phyloP scores from a whole-genome alignment of 2,113 vertebrate genomes.

The Anarhynchus alexandrinus region DNA sequence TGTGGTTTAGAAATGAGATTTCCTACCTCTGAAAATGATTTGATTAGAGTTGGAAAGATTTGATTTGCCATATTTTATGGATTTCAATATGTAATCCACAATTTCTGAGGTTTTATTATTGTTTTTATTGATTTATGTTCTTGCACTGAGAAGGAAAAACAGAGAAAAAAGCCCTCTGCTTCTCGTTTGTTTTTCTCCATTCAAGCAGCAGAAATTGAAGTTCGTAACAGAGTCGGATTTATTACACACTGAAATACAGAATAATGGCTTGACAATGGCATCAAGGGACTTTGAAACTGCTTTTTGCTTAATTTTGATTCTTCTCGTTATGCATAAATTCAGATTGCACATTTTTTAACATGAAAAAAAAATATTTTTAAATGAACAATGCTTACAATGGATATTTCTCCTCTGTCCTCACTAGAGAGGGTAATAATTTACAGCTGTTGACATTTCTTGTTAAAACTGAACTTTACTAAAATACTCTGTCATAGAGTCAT shows the following conservation, averaged over 20 bases:
- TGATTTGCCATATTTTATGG: not conserved
- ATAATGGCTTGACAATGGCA: not conserved
- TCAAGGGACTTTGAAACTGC: not conserved
- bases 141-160: not conserved
- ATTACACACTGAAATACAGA: not conserved
- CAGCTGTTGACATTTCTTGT: not conserved
- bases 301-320: not conserved
- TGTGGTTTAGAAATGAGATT: not conserved
- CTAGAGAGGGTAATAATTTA: not conserved
- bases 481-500: not conserved
- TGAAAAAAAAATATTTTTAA: not conserved
- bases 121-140: not conserved
- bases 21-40: not conserved
- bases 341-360: not conserved
- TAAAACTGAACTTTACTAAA: not conserved
- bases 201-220: not conserved
- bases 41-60: not conserved
- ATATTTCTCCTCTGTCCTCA: not conserved
- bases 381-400: not conserved
- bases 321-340: not conserved
- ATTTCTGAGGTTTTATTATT: not conserved
- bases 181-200: not conserved
- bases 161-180: not conserved
- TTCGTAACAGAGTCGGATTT: not conserved
- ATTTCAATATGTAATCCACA: not conserved